Evolutionary conservation across 2,888 invertebrate genomes (phyloP).

Genomic region (Sycophila texana): DNA sequence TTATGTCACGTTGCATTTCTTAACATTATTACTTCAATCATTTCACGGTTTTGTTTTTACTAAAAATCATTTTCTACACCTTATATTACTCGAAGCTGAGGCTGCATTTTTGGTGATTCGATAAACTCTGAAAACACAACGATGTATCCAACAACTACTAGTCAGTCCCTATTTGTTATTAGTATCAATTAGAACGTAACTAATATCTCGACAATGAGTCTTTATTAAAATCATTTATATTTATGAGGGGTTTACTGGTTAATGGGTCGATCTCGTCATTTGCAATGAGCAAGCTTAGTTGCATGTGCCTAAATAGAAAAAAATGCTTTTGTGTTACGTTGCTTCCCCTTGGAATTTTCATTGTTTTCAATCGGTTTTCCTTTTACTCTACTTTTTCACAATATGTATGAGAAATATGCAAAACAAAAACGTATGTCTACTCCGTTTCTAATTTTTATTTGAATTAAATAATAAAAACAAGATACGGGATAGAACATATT

Average conservation of each 20-base stretch:
- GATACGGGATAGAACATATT: too few species aligned
- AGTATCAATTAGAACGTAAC: conserved; percentile 27
- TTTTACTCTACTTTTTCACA: neutral
- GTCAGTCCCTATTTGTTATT: conserved; percentile 70
- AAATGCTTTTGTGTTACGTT: conserved; percentile 68
- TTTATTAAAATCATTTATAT: conserved; percentile 46
- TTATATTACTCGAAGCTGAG: conserved; percentile 21
- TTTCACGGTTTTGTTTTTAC: conserved; percentile 9
- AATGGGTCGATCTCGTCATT: conserved; percentile 57
- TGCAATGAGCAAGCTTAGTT: conserved; percentile 64
- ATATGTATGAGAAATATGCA: neutral
- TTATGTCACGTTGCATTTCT: neutral
- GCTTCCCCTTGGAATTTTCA: conserved; percentile 60
- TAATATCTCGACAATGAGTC: conserved; percentile 40
- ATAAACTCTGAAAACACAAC: conserved; percentile 48
- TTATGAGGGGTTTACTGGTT: conserved; percentile 52
- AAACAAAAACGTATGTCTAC: neutral
- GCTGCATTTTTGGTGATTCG: conserved; percentile 24
- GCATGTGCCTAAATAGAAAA: conserved; percentile 69
- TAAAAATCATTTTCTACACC: conserved; percentile 16
- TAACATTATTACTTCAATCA: neutral
- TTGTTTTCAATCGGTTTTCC: conserved; percentile 38
- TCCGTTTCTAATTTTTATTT: too few species aligned
- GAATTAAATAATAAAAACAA: too few species aligned
- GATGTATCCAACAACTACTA: conserved; percentile 73